These are phyloP conservation scores for Microchrysa polita DNA, from an alignment of 2,888 invertebrate genomes.

Conservation along the genomic window DNA sequence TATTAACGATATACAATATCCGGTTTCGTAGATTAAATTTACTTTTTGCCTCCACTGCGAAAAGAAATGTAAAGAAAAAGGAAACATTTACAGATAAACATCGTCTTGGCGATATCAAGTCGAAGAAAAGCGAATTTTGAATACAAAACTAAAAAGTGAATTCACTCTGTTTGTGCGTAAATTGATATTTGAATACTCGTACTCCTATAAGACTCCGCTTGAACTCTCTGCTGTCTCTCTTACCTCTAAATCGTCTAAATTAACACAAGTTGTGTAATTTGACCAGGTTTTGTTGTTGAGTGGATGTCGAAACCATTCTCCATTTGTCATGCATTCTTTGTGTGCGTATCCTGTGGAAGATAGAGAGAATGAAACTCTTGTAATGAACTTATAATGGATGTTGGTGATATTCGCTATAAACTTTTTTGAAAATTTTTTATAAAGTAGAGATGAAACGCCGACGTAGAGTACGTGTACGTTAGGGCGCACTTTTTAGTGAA, in stretches of 20 bases:
- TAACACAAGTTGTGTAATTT: constrained; percentile 90
- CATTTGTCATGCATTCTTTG: constrained; percentile 81
- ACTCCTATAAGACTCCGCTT: too few species aligned
- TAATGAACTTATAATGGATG: too few species aligned
- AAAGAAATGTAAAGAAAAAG: constrained; percentile 12
- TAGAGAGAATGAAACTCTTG: too few species aligned
- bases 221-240: too few species aligned
- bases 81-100: too few species aligned
- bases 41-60: constrained; percentile 78
- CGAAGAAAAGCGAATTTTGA: not conserved
- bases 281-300: constrained; percentile 82
- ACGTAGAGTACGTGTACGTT: too few species aligned
- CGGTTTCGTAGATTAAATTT: constrained; percentile 82
- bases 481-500: too few species aligned
- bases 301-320: constrained; percentile 86
- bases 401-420: too few species aligned
- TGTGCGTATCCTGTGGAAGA: constrained; percentile 82
- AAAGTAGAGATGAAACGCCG: too few species aligned
- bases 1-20: constrained; percentile 86
- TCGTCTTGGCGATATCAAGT: not conserved
- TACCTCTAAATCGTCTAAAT: constrained; percentile 74
- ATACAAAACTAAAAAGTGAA: too few species aligned
- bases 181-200: constrained; percentile 27
- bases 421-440: too few species aligned
- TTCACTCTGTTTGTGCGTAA: not conserved